A percentile compares a stretch with the other conserved stretches of the same genome.
These are phyloP conservation scores for Mustelus asterias DNA, from an alignment of 2,113 vertebrate genomes.

Conservation along the genomic window DNA sequence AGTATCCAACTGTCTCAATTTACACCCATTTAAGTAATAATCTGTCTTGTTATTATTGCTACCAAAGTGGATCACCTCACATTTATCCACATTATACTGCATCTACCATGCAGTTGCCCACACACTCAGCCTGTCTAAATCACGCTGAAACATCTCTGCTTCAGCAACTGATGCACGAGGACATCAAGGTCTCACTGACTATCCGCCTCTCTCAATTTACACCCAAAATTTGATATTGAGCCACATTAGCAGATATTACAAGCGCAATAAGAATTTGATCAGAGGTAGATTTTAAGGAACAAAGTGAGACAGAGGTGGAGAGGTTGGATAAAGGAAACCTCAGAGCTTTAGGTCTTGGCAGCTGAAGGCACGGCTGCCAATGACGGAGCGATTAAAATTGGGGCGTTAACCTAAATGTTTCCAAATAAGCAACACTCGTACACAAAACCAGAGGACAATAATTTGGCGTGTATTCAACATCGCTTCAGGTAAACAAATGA, in stretches of 20 bases:
- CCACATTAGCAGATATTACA: neutral
- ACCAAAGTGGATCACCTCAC: no score
- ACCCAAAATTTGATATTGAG: neutral
- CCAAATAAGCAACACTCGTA: neutral
- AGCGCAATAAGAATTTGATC: neutral
- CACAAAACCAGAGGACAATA: neutral
- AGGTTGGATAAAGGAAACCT: neutral
- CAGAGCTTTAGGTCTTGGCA: neutral
- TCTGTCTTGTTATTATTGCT: no score
- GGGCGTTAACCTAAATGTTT: neutral
- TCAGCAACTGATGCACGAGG: no score
- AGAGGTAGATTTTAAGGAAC: no score
- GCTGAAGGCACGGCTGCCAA: neutral
- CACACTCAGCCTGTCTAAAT: no score
- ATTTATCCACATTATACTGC: no score
- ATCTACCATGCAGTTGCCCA: no score
- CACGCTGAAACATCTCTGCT: no score
- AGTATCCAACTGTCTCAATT: no score
- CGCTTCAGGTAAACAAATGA: neutral
- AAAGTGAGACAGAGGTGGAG: neutral
- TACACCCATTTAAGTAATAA: no score
- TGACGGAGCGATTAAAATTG: neutral
- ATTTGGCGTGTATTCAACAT: neutral
- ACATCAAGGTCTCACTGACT: no score
- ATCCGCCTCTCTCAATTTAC: no score